Evolutionary conservation across 2,797 vertebrate species (phyloP), one percentile per base, ranked within the genome.

Genomic region (Syngnathus rostellatus): DNA sequence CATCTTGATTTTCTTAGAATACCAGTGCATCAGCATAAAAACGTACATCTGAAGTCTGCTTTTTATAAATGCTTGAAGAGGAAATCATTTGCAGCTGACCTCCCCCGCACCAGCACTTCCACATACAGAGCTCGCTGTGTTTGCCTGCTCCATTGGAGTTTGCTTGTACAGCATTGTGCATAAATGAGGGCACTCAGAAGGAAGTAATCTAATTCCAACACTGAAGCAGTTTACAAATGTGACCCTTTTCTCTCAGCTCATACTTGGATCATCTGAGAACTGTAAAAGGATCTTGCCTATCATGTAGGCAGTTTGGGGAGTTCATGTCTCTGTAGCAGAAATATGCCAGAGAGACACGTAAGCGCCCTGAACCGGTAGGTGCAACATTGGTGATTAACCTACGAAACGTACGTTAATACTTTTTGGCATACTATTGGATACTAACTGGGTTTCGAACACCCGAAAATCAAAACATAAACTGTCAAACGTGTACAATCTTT

Each of bases 61-160:
- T 14, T 58, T 55, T 58, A 55, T 21, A 31, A 57, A 7, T 14
- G 23, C 23, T 55, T 25, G 5, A 25, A 25, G 23, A 31, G 23
- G 53, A 55, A 55, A 55, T 23, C 53, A 31, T 55, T 55, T 55
- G 53, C 53, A 31, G 23, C 21, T 53, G n/a, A 53, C 10, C 21
- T 14, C 6, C 53, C 53, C 53, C 2, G 8, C 53, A 25, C 11
- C 23, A 6, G 16, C 53, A 21, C 21, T 80, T 81, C 68, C 70
- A 69, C 17, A 39, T 25, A 86, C 83, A 86, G 77, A 83, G 76
- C 72, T 40, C 41, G 79, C 78, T 83, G 82, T 89, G 77, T 87
- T 79, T 74, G 78, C 70, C 69, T 63, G 41, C 41, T 21, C 41
- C 40, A 45, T 68, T 77, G 63, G 57, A 73, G 71, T 67, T 73